phyloP scores from a whole-genome alignment of 2,113 vertebrate genomes.

The Ctenomys sociabilis region DNA sequence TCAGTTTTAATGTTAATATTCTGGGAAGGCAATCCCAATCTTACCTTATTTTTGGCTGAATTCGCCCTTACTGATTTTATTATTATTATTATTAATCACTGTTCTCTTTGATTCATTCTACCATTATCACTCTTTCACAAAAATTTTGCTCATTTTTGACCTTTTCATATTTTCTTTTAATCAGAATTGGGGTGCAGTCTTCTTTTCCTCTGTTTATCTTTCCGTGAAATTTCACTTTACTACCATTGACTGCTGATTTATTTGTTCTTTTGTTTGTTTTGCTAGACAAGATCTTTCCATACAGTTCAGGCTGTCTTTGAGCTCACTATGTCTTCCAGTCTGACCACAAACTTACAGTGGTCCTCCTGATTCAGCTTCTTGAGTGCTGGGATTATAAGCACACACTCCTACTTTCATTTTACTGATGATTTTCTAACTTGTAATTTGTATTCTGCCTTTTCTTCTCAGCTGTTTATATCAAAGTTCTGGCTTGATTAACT shows the following conservation, averaged over 20 bases:
- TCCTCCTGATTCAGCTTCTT: neutral
- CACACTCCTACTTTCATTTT: neutral
- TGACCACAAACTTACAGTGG: neutral
- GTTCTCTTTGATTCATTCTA: neutral
- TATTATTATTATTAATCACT: neutral
- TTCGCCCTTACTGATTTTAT: neutral
- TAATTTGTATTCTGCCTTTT: neutral
- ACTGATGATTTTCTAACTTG: neutral
- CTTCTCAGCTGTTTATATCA: neutral
- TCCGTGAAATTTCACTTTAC: neutral
- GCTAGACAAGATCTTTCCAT: neutral
- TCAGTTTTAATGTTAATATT: neutral
- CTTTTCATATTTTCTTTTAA: constrained; percentile 43
- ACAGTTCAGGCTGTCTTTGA: neutral
- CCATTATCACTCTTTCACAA: neutral
- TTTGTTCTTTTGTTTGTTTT: neutral
- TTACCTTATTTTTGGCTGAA: neutral
- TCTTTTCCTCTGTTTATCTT: neutral
- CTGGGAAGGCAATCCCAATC: neutral
- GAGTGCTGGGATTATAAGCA: neutral
- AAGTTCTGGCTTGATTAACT: neutral
- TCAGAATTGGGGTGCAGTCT: neutral
- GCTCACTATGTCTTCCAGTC: neutral
- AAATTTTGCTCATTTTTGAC: neutral
- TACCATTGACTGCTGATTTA: neutral